These are phyloP conservation scores for Sebastes taczanowskii DNA, from an alignment of 2,797 vertebrate species.

Conservation along the genomic window DNA sequence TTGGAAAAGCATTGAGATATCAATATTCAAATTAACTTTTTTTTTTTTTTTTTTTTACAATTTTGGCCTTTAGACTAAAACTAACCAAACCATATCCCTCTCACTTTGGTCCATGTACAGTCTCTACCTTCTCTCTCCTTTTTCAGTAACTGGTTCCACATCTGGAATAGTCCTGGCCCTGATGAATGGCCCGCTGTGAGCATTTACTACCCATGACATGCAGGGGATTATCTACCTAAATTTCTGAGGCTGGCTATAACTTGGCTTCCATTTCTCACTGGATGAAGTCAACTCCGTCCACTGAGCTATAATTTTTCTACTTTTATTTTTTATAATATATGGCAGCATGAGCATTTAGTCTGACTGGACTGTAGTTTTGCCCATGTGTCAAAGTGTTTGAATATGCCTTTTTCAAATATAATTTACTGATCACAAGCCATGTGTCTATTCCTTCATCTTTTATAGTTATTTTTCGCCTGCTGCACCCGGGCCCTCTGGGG, in stretches of 20 bases:
- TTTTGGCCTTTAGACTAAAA: not conserved
- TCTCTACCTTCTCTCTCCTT: not conserved
- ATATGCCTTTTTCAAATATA: conserved; percentile 25
- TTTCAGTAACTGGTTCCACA: conserved; percentile 73
- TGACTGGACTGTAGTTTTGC: conserved; percentile 5
- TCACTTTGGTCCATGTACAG: not conserved
- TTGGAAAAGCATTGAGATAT: not conserved
- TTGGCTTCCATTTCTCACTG: conserved; percentile 33
- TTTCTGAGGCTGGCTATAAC: conserved; percentile 43
- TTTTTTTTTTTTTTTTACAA: too few relatives aligned
- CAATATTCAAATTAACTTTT: not conserved
- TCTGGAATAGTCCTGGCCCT: conserved; percentile 69
- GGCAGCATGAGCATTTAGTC: not conserved
- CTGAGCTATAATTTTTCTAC: not conserved
- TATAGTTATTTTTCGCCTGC: conserved; percentile 69
- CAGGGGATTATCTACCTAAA: conserved; percentile 63
- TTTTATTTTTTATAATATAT: not conserved
- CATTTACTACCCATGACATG: conserved; percentile 67
- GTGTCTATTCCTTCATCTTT: conserved; percentile 6
- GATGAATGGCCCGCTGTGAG: conserved; percentile 57
- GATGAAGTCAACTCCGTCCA: conserved; percentile 18
- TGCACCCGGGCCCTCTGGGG: conserved; percentile 70
- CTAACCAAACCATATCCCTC: not conserved
- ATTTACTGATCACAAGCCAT: conserved; percentile 1
- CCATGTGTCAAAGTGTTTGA: conserved; percentile 10